A percentile compares a stretch with the other conserved stretches of the same genome.
Conservation (phyloP, 1,140 invertebrate species). For the Lepidotrigona ventralis region DNA sequence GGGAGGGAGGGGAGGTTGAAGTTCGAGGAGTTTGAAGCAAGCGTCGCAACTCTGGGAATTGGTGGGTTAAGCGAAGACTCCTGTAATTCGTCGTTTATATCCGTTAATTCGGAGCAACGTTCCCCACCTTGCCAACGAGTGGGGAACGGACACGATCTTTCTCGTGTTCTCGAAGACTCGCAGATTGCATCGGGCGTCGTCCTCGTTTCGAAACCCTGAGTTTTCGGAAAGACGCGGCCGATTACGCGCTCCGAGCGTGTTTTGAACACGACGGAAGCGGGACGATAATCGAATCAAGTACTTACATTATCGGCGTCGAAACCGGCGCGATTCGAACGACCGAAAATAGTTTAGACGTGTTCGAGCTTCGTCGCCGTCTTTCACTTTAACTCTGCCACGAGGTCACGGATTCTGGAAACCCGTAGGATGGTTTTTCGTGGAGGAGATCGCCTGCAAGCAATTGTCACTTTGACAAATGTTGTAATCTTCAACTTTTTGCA, state of each 20-base stretch:
- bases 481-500: no score
- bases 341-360: constrained; percentile 1
- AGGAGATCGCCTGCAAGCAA: no score
- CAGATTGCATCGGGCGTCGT: constrained; percentile 2
- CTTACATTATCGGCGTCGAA: constrained; percentile 18
- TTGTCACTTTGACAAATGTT: no score
- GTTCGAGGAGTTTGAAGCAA: no score
- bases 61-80: background rate
- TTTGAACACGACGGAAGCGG: constrained; percentile 23
- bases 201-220: background rate
- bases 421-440: no score
- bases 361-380: background rate
- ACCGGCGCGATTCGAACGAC: background rate
- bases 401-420: background rate
- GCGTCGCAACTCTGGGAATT: no score
- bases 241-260: constrained; percentile 4
- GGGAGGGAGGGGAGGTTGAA: no score
- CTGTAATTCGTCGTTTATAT: no score
- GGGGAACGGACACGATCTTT: background rate
- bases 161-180: background rate
- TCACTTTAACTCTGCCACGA: background rate
- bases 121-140: background rate
- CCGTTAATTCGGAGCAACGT: background rate
- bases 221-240: constrained; percentile 17
- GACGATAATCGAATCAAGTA: constrained; percentile 36